Percentiles rank a stretch among this genome's conserved stretches.
Conservation (phyloP, 2,888 invertebrate genomes). For the Ferdinandea cuprea region DNA sequence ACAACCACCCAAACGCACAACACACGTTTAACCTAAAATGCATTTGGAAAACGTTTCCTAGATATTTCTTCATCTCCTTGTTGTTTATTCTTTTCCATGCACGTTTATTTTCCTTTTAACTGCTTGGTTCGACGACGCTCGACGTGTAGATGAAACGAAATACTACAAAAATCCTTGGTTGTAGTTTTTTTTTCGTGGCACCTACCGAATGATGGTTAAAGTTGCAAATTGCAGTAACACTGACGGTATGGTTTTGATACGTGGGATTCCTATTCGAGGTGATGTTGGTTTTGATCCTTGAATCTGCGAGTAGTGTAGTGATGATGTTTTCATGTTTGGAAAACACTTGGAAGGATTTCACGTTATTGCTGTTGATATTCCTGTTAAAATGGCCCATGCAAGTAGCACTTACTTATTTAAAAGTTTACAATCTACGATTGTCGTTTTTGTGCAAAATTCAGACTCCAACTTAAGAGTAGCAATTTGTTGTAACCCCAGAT, state of each 20-base stretch:
- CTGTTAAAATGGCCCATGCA: slow-evolving; percentile 10
- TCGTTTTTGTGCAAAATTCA: too few species aligned
- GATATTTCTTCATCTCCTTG: slow-evolving; percentile 21
- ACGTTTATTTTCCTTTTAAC: slow-evolving; percentile 42
- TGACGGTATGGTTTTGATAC: slow-evolving; percentile 17
- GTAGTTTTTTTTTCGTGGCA: neutral
- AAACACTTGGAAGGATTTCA: slow-evolving; percentile 49
- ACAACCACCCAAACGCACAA: slow-evolving; percentile 25
- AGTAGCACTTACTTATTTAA: slow-evolving; percentile 26
- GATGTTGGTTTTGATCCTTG: slow-evolving; percentile 36
- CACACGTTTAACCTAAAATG: slow-evolving; percentile 60
- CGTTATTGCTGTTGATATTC: slow-evolving; percentile 12
- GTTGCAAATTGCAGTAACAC: slow-evolving; percentile 1
- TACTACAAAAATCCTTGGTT: slow-evolving; percentile 44
- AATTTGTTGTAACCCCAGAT: too few species aligned
- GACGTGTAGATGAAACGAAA: slow-evolving; percentile 59
- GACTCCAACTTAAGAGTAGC: too few species aligned
- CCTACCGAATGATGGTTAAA: neutral
- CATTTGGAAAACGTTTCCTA: slow-evolving; percentile 57
- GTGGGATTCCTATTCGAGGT: neutral
- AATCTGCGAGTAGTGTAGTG: slow-evolving; percentile 34
- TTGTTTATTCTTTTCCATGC: too few species aligned
- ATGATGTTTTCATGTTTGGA: slow-evolving; percentile 63
- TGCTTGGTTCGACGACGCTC: slow-evolving; percentile 43
- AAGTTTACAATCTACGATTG: slow-evolving; percentile 25